These are phyloP conservation scores for Athalia cordata DNA, from an alignment of 2,888 invertebrate species.

Conservation along the genomic window DNA sequence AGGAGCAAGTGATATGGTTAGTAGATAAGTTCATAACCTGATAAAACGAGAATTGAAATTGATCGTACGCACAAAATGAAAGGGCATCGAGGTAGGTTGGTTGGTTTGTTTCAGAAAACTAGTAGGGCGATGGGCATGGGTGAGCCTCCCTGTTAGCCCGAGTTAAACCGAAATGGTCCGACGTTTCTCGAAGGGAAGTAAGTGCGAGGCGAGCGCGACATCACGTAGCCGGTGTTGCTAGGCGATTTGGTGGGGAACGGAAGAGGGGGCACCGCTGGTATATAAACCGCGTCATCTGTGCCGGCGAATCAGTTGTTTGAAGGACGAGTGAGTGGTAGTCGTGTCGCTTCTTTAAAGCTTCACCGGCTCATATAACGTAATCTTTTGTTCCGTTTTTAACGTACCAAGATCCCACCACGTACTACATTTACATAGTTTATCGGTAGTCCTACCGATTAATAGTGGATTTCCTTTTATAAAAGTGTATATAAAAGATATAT, in stretches of 20 bases:
- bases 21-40: background rate
- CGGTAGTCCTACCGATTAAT: conserved; percentile 10
- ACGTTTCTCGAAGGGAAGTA: conserved; percentile 57
- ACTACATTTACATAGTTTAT: background rate
- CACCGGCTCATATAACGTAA: conserved; percentile 42
- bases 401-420: background rate
- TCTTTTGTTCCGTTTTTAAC: conserved; percentile 44
- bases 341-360: conserved; percentile 38
- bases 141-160: conserved; percentile 44
- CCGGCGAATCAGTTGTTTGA: conserved; percentile 65
- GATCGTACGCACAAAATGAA: conserved; percentile 19
- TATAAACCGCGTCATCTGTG: conserved; percentile 68
- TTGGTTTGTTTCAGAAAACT: conserved; percentile 35
- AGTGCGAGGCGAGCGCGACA: conserved; percentile 64
- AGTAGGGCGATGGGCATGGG: conserved; percentile 44
- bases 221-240: conserved; percentile 72
- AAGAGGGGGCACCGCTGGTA: conserved; percentile 56
- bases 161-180: conserved; percentile 53
- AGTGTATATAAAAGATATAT: conserved; percentile 34
- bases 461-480: conserved; percentile 39
- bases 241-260: conserved; percentile 61
- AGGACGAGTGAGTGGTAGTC: conserved; percentile 48
- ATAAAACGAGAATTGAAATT: conserved; percentile 5
- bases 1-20: too few species aligned
- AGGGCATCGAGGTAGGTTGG: background rate